Base-by-base conservation (phyloP, 2,113 vertebrate species). In the Anolis carolinensis region DNA sequence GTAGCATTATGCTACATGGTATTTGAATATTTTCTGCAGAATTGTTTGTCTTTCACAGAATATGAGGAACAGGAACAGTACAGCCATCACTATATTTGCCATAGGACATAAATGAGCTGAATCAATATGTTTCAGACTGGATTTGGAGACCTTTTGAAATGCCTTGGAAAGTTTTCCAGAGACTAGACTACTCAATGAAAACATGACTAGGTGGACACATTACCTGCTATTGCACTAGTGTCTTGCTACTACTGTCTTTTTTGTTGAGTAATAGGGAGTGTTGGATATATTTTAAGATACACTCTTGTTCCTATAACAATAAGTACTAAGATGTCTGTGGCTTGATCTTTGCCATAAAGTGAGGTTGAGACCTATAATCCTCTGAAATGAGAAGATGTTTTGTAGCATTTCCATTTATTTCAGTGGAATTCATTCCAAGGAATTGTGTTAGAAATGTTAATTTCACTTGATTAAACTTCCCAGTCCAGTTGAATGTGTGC, bases 381-480 rank as follows among this genome's bases (percentile, higher is more conserved):
- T 44, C 18, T 74, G 36, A 23, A 74, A 21, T 74, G 72, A 20
- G 72, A 3, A 36, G 21, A 21, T 32, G 36, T 72, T 72, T 10
- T 72, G 34, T 39, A 36, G 36, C 39, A 73, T 5, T n/a, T 20
- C 34, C n/a, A 39, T 8, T 74, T 13, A 59, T 16, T 72, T 72
- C 23, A n/a, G 10, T 74, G 27, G 34, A 34, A 20, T 55, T 13
- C 7, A 11, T 34, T 30, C 30, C 48, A 13, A 23, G 21, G 70
- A 50, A 50, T n/a, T 68, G 18, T 30, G 8, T 11, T 52, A 79
- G 76, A 92, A 67, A 32, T 89, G 70, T 90, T 62, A 78, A n/a
- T 79, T 30, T 90, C 90, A 90, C 84, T 93, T 95, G 87, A 27
- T 1, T 79, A 81, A 36, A 79, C n/a, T 30, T 73, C 55, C 2